Percentiles rank a stretch among this genome's conserved stretches.
Conservation (phyloP, 1,140 invertebrate species). For the Drosophila punjabiensis region DNA sequence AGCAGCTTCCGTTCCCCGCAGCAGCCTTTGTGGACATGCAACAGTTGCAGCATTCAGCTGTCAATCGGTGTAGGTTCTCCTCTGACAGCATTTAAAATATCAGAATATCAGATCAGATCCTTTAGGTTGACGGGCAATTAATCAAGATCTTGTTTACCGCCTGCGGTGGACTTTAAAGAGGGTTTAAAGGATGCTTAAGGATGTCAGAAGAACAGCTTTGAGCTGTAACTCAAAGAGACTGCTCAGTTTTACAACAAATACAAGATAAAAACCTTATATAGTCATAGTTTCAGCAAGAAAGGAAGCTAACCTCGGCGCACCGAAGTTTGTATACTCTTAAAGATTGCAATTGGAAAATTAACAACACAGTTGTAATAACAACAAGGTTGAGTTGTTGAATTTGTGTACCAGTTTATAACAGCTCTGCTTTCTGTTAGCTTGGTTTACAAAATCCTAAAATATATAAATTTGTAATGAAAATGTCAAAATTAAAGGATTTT, state of each 20-base stretch:
- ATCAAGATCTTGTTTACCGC: neutral
- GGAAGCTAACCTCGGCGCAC: no score
- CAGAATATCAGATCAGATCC: constrained; percentile 4
- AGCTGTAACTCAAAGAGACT: neutral
- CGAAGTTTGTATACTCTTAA: no score
- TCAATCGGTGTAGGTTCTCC: neutral
- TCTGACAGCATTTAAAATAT: neutral
- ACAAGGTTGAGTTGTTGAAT: no score
- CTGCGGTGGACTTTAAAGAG: neutral
- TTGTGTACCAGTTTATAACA: no score
- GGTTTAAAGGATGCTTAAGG: neutral
- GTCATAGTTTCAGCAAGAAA: no score
- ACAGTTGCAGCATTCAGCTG: constrained; percentile 31
- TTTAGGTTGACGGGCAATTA: constrained; percentile 1
- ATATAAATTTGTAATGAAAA: no score
- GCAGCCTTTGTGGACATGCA: constrained; percentile 19
- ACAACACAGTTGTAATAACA: no score
- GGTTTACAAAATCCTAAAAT: no score
- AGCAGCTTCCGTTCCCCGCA: constrained; percentile 16
- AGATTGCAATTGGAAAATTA: no score
- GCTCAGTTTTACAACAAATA: neutral
- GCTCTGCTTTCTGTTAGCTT: no score
- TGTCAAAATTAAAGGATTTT: no score
- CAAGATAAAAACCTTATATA: neutral
- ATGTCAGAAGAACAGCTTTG: neutral